Conservation (phyloP, 1,140 invertebrate species). For the Plectus sambesii region DNA sequence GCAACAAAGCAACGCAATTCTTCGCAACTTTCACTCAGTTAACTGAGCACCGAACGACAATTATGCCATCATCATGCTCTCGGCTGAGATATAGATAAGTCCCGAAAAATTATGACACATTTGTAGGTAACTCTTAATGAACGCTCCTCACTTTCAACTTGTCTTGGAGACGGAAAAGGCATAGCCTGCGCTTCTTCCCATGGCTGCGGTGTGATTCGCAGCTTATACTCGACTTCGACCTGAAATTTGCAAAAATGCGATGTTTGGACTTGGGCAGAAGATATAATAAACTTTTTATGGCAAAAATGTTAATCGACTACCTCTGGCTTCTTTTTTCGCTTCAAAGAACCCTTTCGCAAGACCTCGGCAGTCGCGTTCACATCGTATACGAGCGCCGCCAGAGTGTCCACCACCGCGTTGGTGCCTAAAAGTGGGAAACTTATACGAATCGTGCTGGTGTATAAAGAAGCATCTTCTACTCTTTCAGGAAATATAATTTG, state of each 20-base stretch:
- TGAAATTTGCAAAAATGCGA: no score
- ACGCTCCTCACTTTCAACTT: conserved; percentile 22
- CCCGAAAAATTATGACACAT: conserved; percentile 15
- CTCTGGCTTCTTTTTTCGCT: conserved; percentile 29
- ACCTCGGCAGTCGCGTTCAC: conserved; percentile 46
- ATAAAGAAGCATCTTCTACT: not conserved
- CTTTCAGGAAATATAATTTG: not conserved
- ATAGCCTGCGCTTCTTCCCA: conserved; percentile 35
- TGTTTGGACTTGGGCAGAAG: no score
- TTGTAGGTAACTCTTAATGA: not conserved
- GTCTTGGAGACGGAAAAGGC: conserved; percentile 30
- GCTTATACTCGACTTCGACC: conserved; percentile 41
- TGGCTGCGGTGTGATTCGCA: conserved; percentile 38
- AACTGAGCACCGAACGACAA: no score
- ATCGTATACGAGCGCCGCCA: conserved; percentile 45
- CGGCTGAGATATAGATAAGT: no score
- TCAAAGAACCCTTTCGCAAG: conserved; percentile 33
- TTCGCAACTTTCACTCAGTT: no score
- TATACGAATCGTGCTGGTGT: no score
- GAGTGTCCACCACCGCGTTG: conserved; percentile 39
- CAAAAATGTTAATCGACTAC: conserved; percentile 5
- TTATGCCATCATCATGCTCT: no score
- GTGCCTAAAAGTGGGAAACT: conserved; percentile 26
- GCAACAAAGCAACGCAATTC: no score
- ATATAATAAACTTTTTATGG: not conserved